phyloP scores from a whole-genome alignment of 2,888 invertebrate species.

The Formica aserva region DNA sequence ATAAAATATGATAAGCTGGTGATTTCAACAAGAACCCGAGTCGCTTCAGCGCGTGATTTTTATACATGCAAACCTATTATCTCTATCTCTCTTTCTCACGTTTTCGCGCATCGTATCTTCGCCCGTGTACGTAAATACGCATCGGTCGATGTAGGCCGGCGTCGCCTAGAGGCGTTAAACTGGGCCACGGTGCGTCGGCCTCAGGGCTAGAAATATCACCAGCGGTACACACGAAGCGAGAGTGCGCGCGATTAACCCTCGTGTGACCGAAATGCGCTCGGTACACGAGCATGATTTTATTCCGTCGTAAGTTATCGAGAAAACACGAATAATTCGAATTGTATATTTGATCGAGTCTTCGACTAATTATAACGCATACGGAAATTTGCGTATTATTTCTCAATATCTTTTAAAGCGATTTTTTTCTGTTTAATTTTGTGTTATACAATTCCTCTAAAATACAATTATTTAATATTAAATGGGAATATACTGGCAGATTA shows the following conservation, averaged over 20 bases:
- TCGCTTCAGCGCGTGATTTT: slow-evolving; percentile 12
- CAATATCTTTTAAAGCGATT: neutral
- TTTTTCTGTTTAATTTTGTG: neutral
- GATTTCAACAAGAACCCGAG: neutral
- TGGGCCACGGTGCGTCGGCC: slow-evolving; percentile 77
- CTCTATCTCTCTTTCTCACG: neutral
- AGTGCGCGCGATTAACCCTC: slow-evolving; percentile 44
- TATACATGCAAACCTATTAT: neutral
- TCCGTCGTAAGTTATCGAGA: neutral
- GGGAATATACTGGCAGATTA: no score
- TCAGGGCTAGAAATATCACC: slow-evolving; percentile 75
- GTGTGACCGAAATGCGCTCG: slow-evolving; percentile 19
- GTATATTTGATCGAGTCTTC: neutral
- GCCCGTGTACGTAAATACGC: slow-evolving; percentile 63
- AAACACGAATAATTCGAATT: neutral
- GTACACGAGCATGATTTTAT: slow-evolving; percentile 20
- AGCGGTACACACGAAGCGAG: slow-evolving; percentile 15
- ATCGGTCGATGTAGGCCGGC: slow-evolving; percentile 68
- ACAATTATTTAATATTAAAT: neutral
- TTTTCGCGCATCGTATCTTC: slow-evolving; percentile 55
- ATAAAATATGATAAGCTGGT: neutral
- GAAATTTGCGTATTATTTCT: neutral
- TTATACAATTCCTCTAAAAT: neutral
- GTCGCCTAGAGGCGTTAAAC: slow-evolving; percentile 68
- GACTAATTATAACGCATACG: neutral